A percentile compares a stretch with the other conserved stretches of the same genome.
Evolutionary conservation across 1,140 invertebrate species (phyloP).

Genomic region (Lepidurus apus): DNA sequence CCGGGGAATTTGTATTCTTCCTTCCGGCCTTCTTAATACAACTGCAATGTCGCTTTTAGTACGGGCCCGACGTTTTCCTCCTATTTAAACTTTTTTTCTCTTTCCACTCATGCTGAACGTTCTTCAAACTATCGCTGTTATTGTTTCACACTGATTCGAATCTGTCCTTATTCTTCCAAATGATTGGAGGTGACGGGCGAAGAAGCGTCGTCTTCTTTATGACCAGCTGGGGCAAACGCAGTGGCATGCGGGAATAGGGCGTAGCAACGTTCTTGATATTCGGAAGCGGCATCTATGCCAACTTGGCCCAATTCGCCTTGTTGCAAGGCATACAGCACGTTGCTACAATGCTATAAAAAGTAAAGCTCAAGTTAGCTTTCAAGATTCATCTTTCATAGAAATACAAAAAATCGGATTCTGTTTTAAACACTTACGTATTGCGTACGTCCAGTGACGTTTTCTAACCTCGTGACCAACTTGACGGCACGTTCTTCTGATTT

Average conservation of each 20-base stretch:
- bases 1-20: background rate
- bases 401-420: constrained; percentile 33
- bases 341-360: constrained; percentile 62
- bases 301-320: constrained; percentile 67
- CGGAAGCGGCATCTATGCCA: constrained; percentile 58
- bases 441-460: constrained; percentile 40
- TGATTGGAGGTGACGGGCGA: constrained; percentile 20
- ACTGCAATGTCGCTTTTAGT: background rate
- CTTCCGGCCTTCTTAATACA: background rate
- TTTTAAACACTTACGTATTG: constrained; percentile 41
- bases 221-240: constrained; percentile 42
- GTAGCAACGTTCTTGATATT: constrained; percentile 65
- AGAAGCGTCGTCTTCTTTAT: constrained; percentile 31
- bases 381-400: constrained; percentile 37
- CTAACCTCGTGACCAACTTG: constrained; percentile 56
- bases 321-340: constrained; percentile 66
- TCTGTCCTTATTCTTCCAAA: constrained; percentile 23
- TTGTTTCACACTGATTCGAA: background rate
- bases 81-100: constrained; percentile 1
- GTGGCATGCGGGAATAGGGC: constrained; percentile 57
- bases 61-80: background rate
- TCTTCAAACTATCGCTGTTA: background rate
- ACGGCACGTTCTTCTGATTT: constrained; percentile 56
- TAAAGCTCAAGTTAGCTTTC: constrained; percentile 18
- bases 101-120: background rate